Base-by-base conservation (phyloP, 2,113 vertebrate species). In the Regulus satrapa region DNA sequence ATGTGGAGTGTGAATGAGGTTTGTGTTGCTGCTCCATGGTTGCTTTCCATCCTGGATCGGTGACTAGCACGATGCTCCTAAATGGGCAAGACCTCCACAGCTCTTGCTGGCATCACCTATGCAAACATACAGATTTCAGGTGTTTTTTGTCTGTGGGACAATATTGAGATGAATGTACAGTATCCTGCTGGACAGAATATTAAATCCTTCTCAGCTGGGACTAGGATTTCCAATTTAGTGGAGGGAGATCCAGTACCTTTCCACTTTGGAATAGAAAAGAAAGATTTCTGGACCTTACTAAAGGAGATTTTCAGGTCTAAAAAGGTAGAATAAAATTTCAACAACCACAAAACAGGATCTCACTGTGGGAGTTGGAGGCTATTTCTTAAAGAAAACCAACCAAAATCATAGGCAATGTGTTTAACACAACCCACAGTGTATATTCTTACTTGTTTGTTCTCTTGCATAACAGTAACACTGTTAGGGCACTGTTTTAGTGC, bases 41-140 rank as follows among this genome's bases (percentile, higher is more conserved):
- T 55, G 3, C 1, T 1, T 43, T 71, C 20, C 38, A 66, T 43
- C 41, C 66, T 49, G 31, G 46, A 19, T 1, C 26, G 8, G 31
- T 34, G 19, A 54, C 34, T 76, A 43, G 19, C 13, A 12, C 0
- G 0, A 23, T 34, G n/a, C 20, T 66, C 43, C 24, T 5, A 2
- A 59, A 23, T 16, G 28, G n/a, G n/a, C n/a, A n/a, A n/a, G n/a
- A n/a, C n/a, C 9, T n/a, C 36, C 36, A 32, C 15, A 59, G 58
- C 12, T 89, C 36, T 68, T 77, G n/a, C 29, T 76, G 54, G 21
- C 61, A 78, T 62, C 38, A 54, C 3, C 18, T 58, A 5, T 1
- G 3, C 26, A 73, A 71, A 25, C 17, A 15, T 11, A 29, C 10
- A 75, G 41, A 78, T 46, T 92, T 67, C 54, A 23, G 29, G 29